Conservation (phyloP, 2,113 vertebrate genomes). For the Tursiops truncatus region DNA sequence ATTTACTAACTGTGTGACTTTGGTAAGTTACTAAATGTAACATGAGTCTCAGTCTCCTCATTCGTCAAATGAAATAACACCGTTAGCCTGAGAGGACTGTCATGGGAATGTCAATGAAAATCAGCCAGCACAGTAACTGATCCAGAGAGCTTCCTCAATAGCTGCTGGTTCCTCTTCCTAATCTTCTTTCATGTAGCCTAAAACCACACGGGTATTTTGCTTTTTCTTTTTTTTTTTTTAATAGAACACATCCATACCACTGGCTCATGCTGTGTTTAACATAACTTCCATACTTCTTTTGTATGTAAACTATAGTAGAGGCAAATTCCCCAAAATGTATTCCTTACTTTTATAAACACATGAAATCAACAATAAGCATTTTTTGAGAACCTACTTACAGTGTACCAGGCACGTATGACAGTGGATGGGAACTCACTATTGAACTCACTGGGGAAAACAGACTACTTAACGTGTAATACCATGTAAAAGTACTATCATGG, state of each 20-base stretch:
- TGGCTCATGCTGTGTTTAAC: background rate
- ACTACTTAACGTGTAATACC: background rate
- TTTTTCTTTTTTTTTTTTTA: background rate
- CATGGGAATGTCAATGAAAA: background rate
- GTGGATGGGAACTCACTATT: background rate
- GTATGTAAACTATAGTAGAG: background rate
- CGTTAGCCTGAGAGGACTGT: background rate
- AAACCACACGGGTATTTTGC: background rate
- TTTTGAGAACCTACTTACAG: background rate
- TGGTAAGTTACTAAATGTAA: slow-evolving; percentile 10
- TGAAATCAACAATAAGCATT: slow-evolving; percentile 4
- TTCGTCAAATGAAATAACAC: background rate
- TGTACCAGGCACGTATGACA: background rate
- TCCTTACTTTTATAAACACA: slow-evolving; percentile 30
- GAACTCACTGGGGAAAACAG: background rate
- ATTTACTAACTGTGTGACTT: background rate
- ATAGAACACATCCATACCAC: background rate
- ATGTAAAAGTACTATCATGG: background rate
- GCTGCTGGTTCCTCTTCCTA: background rate
- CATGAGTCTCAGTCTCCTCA: background rate
- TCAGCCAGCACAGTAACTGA: background rate
- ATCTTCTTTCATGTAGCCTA: background rate
- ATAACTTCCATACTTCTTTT: background rate
- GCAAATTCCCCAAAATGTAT: background rate
- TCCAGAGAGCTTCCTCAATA: background rate